Base-by-base conservation (phyloP, 2,113 vertebrate species). In the Xenopus laevis region DNA sequence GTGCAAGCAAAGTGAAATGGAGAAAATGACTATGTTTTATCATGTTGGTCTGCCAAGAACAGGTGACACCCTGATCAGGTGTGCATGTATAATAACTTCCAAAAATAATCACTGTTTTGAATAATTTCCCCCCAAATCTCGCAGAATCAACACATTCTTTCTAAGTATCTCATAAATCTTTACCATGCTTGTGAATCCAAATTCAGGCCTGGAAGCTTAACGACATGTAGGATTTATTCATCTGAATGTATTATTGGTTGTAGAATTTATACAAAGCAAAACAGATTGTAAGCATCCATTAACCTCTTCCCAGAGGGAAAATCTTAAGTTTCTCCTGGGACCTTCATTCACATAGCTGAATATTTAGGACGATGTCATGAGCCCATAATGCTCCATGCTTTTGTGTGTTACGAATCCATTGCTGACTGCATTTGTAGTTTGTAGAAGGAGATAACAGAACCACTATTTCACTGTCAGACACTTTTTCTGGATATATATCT, bases 21-120 rank as follows among this genome's bases (percentile, higher is more conserved):
- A 91, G 91, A 91, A 93, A 95, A 97, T 96, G 95, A 93, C 93
- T 88, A 90, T 89, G 87, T 95, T 97, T 94, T 90, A 94, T 98
- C 95, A 94, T 93, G 91, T 89, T 78, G 89, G 89, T 90, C 76
- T 83, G 88, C 90, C 87, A 83, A 88, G 88, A 92, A 87, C 87
- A 88, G 89, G 92, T 96, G 95, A 96, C 92, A 94, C 88, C 68
- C 89, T 91, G 93, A 96, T 98, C 96, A 96, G 95, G 95, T 96
- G 94, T 93, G 92, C 91, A 89, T 96, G 93, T 92, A 96, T 96
- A 97, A 97, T 96, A 92, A 89, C 89, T 91, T 88, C 94, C 94
- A 91, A 94, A 98, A 97, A 98, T 96, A 95, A 95, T 94, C 91
- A 85, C 91, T 90, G 88, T 92, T 96, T 95, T 95, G 94, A 97